A percentile compares a stretch with the other conserved stretches of the same genome.
Conservation (phyloP, 2,888 invertebrate genomes). For the Boloria euphrosyne region DNA sequence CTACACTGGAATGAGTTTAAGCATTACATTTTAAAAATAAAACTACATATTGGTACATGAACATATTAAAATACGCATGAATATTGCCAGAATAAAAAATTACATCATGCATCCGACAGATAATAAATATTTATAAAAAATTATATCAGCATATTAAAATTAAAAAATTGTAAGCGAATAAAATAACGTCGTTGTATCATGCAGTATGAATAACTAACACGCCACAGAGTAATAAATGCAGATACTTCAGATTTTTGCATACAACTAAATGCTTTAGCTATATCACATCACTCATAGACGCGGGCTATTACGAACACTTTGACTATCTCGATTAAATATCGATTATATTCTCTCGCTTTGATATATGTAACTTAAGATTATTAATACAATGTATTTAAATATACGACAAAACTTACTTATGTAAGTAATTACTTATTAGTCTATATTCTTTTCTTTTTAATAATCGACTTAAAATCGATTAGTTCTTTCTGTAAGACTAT, state of each 20-base stretch:
- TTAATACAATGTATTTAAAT: constrained; percentile 7
- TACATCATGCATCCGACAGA: constrained; percentile 39
- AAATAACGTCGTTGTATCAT: constrained; percentile 68
- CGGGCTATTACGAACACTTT: constrained; percentile 8
- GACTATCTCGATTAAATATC: constrained; percentile 5
- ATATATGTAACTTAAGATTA: not conserved
- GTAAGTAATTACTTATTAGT: constrained; percentile 4
- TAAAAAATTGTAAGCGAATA: constrained; percentile 63
- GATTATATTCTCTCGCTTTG: not conserved
- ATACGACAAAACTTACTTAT: not conserved
- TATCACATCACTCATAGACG: constrained; percentile 3
- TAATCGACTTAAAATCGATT: constrained; percentile 4
- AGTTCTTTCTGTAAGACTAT: not conserved
- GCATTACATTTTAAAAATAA: constrained; percentile 63
- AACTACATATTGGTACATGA: constrained; percentile 42
- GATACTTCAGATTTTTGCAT: constrained; percentile 40
- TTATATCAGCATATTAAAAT: constrained; percentile 61
- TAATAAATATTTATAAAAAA: constrained; percentile 45
- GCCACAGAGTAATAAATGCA: constrained; percentile 71
- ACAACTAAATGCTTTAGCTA: constrained; percentile 23
- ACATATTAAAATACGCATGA: constrained; percentile 35
- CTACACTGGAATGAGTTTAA: constrained; percentile 77
- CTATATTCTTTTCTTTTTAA: constrained; percentile 1
- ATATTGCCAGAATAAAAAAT: constrained; percentile 43
- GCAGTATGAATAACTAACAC: constrained; percentile 50